phyloP scores from a whole-genome alignment of 2,888 invertebrate genomes.

The Agrochola litura region DNA sequence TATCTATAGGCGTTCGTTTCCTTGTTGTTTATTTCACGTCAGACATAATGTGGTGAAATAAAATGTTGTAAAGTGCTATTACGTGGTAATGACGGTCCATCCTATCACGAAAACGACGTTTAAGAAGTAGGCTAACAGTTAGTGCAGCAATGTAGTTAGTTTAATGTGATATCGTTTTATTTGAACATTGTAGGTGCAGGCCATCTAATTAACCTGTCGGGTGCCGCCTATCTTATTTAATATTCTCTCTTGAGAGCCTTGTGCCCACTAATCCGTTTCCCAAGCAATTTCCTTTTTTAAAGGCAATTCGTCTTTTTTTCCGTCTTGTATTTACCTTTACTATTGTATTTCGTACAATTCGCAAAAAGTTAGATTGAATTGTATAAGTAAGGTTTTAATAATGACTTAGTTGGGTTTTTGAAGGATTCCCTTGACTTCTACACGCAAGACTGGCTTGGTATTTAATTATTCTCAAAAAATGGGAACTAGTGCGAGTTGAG shows the following conservation, averaged over 20 bases:
- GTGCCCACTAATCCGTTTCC: constrained; percentile 41
- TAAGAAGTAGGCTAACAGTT: constrained; percentile 44
- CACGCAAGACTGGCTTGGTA: background rate
- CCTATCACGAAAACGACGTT: constrained; percentile 37
- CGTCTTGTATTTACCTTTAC: constrained; percentile 7
- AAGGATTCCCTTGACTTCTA: background rate
- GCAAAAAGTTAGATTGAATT: constrained; percentile 10
- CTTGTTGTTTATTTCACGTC: constrained; percentile 12
- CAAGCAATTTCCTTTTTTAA: constrained; percentile 43
- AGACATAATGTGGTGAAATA: constrained; percentile 45
- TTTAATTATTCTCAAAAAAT: too few relatives aligned
- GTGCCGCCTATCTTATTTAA: constrained; percentile 37
- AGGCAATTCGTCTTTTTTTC: constrained; percentile 31
- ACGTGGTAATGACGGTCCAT: constrained; percentile 40
- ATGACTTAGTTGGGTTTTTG: background rate
- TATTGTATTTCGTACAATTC: constrained; percentile 15
- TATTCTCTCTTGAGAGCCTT: constrained; percentile 39
- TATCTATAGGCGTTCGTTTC: background rate
- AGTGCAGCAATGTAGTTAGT: constrained; percentile 38
- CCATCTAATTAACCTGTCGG: constrained; percentile 35
- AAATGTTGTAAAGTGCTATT: constrained; percentile 40
- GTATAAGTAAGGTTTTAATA: constrained; percentile 18
- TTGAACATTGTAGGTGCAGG: constrained; percentile 25
- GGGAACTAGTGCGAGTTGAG: too few relatives aligned
- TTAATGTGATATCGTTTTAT: constrained; percentile 32